Base-by-base conservation (phyloP, 1,140 invertebrate species). In the Apis dorsata region DNA sequence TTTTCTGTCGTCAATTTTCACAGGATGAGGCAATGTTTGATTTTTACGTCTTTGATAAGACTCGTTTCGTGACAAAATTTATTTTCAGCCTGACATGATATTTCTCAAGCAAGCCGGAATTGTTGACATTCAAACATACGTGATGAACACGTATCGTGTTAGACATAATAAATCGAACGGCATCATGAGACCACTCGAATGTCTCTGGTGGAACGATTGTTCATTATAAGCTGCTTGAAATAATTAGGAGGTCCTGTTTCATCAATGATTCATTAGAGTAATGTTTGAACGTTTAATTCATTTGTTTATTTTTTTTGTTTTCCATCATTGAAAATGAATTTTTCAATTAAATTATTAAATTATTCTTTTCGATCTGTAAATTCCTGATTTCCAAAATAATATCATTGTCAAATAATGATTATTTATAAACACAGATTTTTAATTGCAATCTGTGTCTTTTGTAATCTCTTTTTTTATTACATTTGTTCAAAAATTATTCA, bases 11-110 rank as follows among this genome's bases (percentile, higher is more conserved):
- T 79, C 44, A 8, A 28, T 60, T 13, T 24, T 12, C 55, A 21
- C 51, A 21, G 55, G 65, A 28, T n/a, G n/a, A 7, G 28, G 28
- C 11, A 8, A 63, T 53, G 79, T 62, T 73, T 55, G 69, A 85
- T 77, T 86, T 86, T 86, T 81, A 77, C 73, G 78, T 68, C 62
- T 68, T 70, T 49, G 55, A 51, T 51, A 15, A 34, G 34, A 34
- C 51, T 28, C 11, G 55, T 71, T 57, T 17, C 62, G 19, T 51
- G 7, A 51, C 12, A 15, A 62, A 24, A 49, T 63, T 65, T 49
- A 19, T 73, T 73, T 55, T 53, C 49, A 5, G n/a, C 11, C 7
- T 24, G 44, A 21, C 63, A 21, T n/a, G 51, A 51, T 51, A 28
- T 51, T 71, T 34, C 4, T 19, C 19, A 1, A 59, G 62, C 24